A percentile compares a stretch with the other conserved stretches of the same genome.
These are phyloP conservation scores for Mus spretus DNA, from an alignment of 2,797 vertebrate species.

Conservation along the genomic window DNA sequence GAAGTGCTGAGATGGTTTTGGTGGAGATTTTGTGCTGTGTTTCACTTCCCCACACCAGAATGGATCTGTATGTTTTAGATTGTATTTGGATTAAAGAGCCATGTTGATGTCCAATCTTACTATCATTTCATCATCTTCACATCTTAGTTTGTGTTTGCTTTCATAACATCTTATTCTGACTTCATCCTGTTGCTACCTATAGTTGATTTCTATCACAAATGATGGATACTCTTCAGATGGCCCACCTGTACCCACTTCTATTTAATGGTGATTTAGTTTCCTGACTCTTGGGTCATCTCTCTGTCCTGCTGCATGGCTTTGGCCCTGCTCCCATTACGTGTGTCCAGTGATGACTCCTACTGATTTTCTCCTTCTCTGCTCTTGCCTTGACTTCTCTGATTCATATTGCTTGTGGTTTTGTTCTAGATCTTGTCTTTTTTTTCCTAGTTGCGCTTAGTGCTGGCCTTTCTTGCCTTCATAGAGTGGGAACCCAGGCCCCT, in stretches of 20 bases:
- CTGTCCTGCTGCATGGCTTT: not conserved
- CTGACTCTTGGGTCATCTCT: not conserved
- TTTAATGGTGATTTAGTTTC: not conserved
- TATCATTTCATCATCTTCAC: slow-evolving; percentile 35
- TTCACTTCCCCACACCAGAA: not conserved
- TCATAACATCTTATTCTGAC: not conserved
- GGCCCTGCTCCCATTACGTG: not conserved
- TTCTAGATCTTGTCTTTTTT: not conserved
- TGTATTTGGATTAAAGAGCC: slow-evolving; percentile 15
- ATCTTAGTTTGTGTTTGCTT: slow-evolving; percentile 35
- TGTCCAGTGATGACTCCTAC: not conserved
- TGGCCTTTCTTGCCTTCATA: not conserved
- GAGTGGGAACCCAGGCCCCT: not conserved
- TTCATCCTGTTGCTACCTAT: not conserved
- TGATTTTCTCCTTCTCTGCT: not conserved
- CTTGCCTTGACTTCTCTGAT: slow-evolving; percentile 29
- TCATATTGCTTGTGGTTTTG: not conserved
- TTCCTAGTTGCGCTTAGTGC: not conserved
- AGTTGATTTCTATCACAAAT: slow-evolving; percentile 11
- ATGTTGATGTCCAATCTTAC: slow-evolving; percentile 46
- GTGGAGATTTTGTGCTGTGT: slow-evolving; percentile 24
- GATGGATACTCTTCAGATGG: not conserved
- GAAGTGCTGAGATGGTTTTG: slow-evolving; percentile 23
- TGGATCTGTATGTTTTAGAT: slow-evolving; percentile 22
- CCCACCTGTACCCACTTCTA: not conserved